A percentile compares a stretch with the other conserved stretches of the same genome.
Evolutionary conservation across 2,113 vertebrate genomes (phyloP).

Genomic region (Myotis brandtii): DNA sequence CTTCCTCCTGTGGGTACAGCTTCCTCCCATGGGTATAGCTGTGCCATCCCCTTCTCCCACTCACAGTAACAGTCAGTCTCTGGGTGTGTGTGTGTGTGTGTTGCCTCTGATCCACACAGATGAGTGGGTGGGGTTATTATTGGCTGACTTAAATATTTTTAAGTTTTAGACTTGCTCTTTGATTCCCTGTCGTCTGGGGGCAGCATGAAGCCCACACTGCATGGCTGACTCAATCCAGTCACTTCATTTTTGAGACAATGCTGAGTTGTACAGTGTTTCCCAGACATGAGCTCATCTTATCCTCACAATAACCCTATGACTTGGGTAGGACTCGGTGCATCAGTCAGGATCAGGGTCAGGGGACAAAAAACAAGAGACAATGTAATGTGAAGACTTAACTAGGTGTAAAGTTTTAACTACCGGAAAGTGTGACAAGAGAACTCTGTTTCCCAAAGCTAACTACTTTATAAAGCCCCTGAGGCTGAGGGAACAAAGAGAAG

Average conservation of each 20-base stretch:
- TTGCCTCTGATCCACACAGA: background rate
- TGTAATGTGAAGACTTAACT: constrained; percentile 15
- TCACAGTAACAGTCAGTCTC: too few species aligned
- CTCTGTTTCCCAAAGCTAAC: background rate
- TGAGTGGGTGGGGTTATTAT: background rate
- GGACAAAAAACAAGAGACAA: constrained; percentile 1
- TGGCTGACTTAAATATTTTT: constrained; percentile 44
- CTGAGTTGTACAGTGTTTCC: background rate
- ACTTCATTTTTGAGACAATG: constrained; percentile 18
- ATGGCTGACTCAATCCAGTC: background rate
- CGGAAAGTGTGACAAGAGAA: background rate
- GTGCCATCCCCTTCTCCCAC: background rate
- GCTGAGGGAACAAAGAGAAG: background rate
- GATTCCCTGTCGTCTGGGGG: background rate
- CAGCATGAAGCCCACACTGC: background rate
- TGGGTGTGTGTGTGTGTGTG: background rate
- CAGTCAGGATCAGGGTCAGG: background rate
- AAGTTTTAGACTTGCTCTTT: background rate
- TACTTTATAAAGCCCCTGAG: background rate
- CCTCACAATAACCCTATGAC: constrained; percentile 18
- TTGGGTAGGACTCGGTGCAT: background rate
- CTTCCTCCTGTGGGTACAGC: background rate
- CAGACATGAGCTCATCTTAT: constrained; percentile 60
- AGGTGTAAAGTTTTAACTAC: background rate
- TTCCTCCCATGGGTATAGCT: background rate